A percentile compares a stretch with the other conserved stretches of the same genome.
These are phyloP conservation scores for Drosophila ercepeae DNA, from an alignment of 1,140 invertebrate genomes.

Conservation along the genomic window DNA sequence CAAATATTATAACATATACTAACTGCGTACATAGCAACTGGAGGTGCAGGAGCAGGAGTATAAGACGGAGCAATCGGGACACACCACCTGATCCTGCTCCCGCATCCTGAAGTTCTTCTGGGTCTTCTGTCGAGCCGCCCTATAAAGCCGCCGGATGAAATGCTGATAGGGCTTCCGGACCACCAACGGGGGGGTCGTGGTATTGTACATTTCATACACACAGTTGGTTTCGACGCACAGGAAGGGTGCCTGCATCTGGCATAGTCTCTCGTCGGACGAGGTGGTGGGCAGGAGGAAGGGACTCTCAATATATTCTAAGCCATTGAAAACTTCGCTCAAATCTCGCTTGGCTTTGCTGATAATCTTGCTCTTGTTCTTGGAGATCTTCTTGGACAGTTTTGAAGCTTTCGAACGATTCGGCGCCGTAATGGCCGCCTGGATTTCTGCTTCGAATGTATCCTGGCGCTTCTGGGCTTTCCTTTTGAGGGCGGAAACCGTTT, in stretches of 20 bases:
- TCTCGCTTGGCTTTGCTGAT: not conserved
- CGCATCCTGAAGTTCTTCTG: not conserved
- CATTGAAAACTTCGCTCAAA: not conserved
- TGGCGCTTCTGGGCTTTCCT: not conserved
- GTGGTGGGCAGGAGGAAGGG: not conserved
- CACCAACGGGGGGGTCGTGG: not conserved
- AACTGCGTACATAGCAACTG: not conserved
- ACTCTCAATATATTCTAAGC: not conserved
- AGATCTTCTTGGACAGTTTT: not conserved
- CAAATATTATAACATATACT: no score
- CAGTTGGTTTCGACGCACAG: constrained; percentile 2
- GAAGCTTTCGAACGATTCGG: constrained; percentile 6
- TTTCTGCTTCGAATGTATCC: constrained; percentile 43
- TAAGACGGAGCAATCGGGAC: not conserved
- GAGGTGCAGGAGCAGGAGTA: constrained; percentile 25
- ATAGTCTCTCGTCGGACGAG: not conserved
- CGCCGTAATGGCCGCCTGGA: constrained; percentile 49
- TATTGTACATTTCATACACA: constrained; percentile 11
- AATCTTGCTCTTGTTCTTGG: constrained; percentile 3
- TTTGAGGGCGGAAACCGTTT: constrained; percentile 18
- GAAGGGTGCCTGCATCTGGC: not conserved
- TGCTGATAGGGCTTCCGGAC: not conserved
- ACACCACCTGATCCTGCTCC: not conserved
- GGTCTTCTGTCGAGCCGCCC: not conserved
- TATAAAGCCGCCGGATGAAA: constrained; percentile 24